Base-by-base conservation (phyloP, 2,113 vertebrate genomes). In the Saimiri boliviensis region DNA sequence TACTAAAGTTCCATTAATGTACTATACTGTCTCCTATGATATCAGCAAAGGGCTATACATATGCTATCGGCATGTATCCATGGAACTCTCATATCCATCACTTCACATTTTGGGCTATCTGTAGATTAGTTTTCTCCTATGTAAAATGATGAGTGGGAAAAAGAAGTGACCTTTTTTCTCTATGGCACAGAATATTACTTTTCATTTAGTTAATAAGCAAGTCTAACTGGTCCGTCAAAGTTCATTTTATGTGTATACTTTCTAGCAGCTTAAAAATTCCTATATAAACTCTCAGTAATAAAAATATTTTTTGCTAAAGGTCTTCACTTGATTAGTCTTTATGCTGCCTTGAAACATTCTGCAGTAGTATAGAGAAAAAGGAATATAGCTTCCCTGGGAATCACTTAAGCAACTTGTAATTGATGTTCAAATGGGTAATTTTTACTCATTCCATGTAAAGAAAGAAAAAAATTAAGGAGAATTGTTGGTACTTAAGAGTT, bases 371-470 rank as follows among this genome's bases (percentile, higher is more conserved):
- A 71, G 77, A 3, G 45, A 60, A 95, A 83, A 13, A 63, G 14
- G n/a, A 47, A 49, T 66, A n/a, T 17, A 82, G 40, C 54, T 91
- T 94, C 49, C 60, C 66, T 84, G 49, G 60, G 35, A 92, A 83
- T 86, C 49, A 84, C 73, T 93, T 74, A 91, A 95, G 37, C 35
- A 86, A 94, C 52, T 81, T 76, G 74, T 84, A 94, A 96, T 90
- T 94, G 81, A 90, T 93, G 77, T 76, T 82, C 49, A 96, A 91
- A 96, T 96, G 81, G 81, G 71, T 95, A 93, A 97, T 97, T 97
- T 93, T 91, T 60, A 92, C n/a, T 77, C 42, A 96, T 96, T 97
- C 87, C 83, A 13, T 45, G 70, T 83, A 95, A 93, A 97, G 63
- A 93, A 94, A 77, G 20, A 32, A 58, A 97, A 35, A 79, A 85